Percentiles rank a stretch among this genome's conserved stretches.
Conservation (phyloP, 2,888 invertebrate species). For the Boloria selene region DNA sequence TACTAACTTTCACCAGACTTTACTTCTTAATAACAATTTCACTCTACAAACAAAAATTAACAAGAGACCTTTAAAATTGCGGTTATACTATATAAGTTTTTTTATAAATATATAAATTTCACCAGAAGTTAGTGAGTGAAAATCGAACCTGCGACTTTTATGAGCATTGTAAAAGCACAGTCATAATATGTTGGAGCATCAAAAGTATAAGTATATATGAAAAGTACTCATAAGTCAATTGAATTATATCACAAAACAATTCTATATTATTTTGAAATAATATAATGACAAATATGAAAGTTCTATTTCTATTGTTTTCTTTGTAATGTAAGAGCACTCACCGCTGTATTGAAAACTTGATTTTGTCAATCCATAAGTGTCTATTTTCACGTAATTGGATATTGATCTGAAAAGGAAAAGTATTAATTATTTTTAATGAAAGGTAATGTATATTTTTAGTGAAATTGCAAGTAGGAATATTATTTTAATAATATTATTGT, state of each 20-base stretch:
- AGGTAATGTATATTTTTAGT: slow-evolving; percentile 42
- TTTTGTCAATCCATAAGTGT: slow-evolving; percentile 27
- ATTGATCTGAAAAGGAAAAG: slow-evolving; percentile 53
- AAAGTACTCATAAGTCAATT: neutral
- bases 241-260: neutral
- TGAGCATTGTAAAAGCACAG: no score
- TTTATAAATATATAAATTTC: no score
- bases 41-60: no score
- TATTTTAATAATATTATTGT: neutral
- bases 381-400: slow-evolving; percentile 29
- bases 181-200: no score
- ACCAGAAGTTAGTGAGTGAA: no score
- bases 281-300: neutral
- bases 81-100: no score
- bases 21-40: no score
- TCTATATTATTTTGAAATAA: neutral
- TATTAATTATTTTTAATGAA: slow-evolving; percentile 66
- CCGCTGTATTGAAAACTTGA: slow-evolving; percentile 29
- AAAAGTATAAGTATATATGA: neutral
- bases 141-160: no score
- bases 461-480: slow-evolving; percentile 1
- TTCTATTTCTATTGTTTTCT: slow-evolving; percentile 1
- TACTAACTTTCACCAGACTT: no score
- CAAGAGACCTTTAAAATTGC: no score
- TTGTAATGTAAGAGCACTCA: slow-evolving; percentile 19